Percentiles rank a stretch among this genome's conserved stretches.
Conservation (phyloP, 2,797 vertebrate genomes). For the Pelobates cultripes region DNA sequence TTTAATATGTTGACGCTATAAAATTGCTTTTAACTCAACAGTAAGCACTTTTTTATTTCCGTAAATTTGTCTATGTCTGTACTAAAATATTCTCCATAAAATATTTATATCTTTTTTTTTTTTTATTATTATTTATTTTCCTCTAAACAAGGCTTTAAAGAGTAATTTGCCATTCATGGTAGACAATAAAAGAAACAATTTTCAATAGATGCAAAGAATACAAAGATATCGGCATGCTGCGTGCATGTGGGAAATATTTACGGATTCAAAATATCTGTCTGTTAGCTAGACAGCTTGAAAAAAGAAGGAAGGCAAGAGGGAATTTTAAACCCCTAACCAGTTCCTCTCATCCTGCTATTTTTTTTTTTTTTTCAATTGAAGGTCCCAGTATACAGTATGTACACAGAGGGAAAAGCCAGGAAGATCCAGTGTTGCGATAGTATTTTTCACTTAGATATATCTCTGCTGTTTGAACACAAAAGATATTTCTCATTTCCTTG, state of each 20-base stretch:
- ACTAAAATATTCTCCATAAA: slow-evolving; percentile 7
- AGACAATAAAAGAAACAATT: slow-evolving; percentile 22
- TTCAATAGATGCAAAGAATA: slow-evolving; percentile 5
- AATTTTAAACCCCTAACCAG: slow-evolving; percentile 32
- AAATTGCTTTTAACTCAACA: slow-evolving; percentile 14
- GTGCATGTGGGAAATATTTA: slow-evolving; percentile 9
- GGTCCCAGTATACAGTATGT: slow-evolving; percentile 12
- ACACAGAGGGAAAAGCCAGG: slow-evolving; percentile 13
- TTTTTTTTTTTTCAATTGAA: slow-evolving; percentile 14
- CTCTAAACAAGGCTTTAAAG: slow-evolving; percentile 27
- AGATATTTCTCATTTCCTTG: background rate
- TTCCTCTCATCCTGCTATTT: slow-evolving; percentile 38
- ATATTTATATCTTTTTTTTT: slow-evolving; percentile 10
- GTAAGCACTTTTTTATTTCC: background rate
- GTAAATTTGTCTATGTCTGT: background rate
- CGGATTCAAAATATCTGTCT: slow-evolving; percentile 16
- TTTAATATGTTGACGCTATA: slow-evolving; percentile 36
- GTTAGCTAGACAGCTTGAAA: slow-evolving; percentile 40
- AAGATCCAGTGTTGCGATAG: slow-evolving; percentile 12
- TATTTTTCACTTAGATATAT: slow-evolving; percentile 16
- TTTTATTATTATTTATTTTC: background rate
- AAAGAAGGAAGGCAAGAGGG: slow-evolving; percentile 16
- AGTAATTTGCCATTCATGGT: slow-evolving; percentile 20
- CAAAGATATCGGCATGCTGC: slow-evolving; percentile 12
- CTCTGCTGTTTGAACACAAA: slow-evolving; percentile 15